A percentile compares a stretch with the other conserved stretches of the same genome.
These are phyloP conservation scores for Philopotamus ludificatus DNA, from an alignment of 1,140 invertebrate species.

Conservation along the genomic window DNA sequence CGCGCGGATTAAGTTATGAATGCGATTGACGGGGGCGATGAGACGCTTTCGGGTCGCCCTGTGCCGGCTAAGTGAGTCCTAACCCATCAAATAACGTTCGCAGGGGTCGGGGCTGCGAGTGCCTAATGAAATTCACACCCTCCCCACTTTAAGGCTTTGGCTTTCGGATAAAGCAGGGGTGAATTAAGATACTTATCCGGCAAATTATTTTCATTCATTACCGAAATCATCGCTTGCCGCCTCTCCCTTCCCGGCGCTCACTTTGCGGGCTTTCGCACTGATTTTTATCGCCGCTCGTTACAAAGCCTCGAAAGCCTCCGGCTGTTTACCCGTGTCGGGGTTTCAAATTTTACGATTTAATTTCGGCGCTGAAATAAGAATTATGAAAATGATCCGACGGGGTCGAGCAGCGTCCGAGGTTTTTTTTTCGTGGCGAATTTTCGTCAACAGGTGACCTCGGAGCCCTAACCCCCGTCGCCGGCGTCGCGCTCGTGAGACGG, in stretches of 20 bases:
- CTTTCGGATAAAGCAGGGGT: slow-evolving; percentile 40
- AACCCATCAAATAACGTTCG: slow-evolving; percentile 45
- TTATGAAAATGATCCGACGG: not conserved
- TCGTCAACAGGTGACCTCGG: not conserved
- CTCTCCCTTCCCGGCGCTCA: not conserved
- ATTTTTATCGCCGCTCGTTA: slow-evolving; percentile 40
- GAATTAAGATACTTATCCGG: slow-evolving; percentile 57
- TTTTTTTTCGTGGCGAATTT: not conserved
- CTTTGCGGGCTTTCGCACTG: slow-evolving; percentile 16
- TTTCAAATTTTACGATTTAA: slow-evolving; percentile 31
- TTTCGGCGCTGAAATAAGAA: slow-evolving; percentile 4
- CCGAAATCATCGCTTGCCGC: slow-evolving; percentile 40
- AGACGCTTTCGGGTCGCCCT: too few relatives aligned
- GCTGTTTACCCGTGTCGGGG: slow-evolving; percentile 19
- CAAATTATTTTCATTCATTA: slow-evolving; percentile 58
- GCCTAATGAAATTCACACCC: slow-evolving; percentile 55
- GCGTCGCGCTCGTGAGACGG: not conserved
- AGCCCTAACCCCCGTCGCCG: too few relatives aligned
- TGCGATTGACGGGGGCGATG: too few relatives aligned
- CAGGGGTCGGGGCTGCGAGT: slow-evolving; percentile 41
- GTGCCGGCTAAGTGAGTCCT: slow-evolving; percentile 26
- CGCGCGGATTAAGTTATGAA: too few relatives aligned
- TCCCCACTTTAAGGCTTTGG: slow-evolving; percentile 38
- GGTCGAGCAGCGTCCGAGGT: too few relatives aligned
- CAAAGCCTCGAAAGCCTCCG: slow-evolving; percentile 29